These are phyloP conservation scores for Oryzias melastigma DNA, from an alignment of 2,113 vertebrate genomes.

Conservation along the genomic window DNA sequence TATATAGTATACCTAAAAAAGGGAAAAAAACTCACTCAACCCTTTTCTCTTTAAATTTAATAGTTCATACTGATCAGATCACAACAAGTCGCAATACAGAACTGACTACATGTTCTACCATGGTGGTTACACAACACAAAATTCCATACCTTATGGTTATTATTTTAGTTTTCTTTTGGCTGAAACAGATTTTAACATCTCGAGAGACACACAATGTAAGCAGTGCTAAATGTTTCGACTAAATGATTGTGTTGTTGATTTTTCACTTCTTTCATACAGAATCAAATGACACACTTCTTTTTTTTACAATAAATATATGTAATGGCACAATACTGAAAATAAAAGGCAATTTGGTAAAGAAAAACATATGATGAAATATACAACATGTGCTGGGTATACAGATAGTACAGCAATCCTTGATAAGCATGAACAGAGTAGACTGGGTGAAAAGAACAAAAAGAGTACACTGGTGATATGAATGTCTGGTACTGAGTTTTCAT, in stretches of 20 bases:
- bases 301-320: conserved; percentile 24
- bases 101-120: conserved; percentile 40
- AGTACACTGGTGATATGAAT: conserved; percentile 9
- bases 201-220: conserved; percentile 34
- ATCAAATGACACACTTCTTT: conserved; percentile 41
- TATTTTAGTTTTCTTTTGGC: conserved; percentile 35
- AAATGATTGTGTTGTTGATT: conserved; percentile 2
- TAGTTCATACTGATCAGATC: conserved; percentile 43
- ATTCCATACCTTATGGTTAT: conserved; percentile 16
- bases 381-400: conserved; percentile 19
- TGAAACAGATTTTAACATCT: conserved; percentile 38
- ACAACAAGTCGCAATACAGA: conserved; percentile 45
- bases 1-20: background rate
- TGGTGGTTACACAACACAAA: conserved; percentile 60
- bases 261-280: too few species aligned
- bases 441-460: conserved; percentile 12
- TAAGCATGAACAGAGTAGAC: conserved; percentile 37
- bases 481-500: conserved; percentile 6
- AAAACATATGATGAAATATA: conserved; percentile 16
- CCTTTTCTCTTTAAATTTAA: conserved; percentile 26
- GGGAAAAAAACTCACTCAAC: background rate
- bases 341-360: conserved; percentile 25
- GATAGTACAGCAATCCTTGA: conserved; percentile 27
- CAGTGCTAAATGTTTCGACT: conserved; percentile 32
- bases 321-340: conserved; percentile 15